Evolutionary conservation across 2,113 vertebrate genomes (phyloP), one percentile per base, ranked within the genome.

Genomic region (Ciconia stormi): DNA sequence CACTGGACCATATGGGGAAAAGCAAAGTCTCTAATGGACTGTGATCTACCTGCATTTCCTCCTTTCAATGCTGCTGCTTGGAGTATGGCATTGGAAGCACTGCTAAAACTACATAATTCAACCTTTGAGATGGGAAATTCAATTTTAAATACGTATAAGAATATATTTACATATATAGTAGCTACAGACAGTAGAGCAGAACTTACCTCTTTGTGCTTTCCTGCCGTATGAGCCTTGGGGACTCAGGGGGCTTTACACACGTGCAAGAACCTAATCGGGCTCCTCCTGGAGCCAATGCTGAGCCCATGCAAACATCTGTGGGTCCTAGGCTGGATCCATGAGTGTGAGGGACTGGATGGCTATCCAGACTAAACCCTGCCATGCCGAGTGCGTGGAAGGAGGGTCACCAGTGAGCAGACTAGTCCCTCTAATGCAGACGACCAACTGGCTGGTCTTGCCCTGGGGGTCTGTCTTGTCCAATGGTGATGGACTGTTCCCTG

Each of bases 171-270:
- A 32, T 26, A 40, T 3, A 63, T 29, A 22, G 38, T 14, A 42
- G 19, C 16, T 55, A 46, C 25, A 73, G 40, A 53, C 11, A 49
- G 62, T 9, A 47, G 4, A 62, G 20, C 13, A 82, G 47, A 72
- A 76, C 40, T 49, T 34, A 32, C 5, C 9, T 67, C 17, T 53
- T 11, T 16, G 13, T 36, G 4, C 30, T 72, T 67, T 69, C 23
- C 52, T 69, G 27, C 20, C 6, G 0, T 9, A 3, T 15, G 13
- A 58, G 15, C 13, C 42, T 87, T 2, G 1, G 32, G 16, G 21
- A 10, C 32, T n/a, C 8, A 11, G 7, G 42, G 27, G 6, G 11
- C 5, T 72, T 65, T 26, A 38, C 11, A 30, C 0, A 0, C 0
- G 0, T 19, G n/a, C 25, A 81, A 40, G 32, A 70, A 56, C 7